Evolutionary conservation across 2,797 vertebrate species (phyloP).

Genomic region (Cryptoprocta ferox): DNA sequence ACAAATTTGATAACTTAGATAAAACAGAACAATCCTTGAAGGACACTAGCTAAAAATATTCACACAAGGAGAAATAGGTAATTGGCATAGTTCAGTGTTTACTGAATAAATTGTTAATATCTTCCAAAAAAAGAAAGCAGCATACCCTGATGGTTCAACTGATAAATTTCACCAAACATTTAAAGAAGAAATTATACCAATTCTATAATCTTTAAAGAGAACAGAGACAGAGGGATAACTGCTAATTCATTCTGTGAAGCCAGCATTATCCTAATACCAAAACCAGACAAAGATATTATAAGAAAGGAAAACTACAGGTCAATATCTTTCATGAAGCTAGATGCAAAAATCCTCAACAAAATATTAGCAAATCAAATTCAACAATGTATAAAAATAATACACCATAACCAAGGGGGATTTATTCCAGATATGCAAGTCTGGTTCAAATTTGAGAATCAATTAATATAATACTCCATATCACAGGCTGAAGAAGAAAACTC

Average conservation of each 20-base stretch:
- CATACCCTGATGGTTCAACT: not conserved
- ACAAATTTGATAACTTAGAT: not conserved
- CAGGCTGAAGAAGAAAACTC: not conserved
- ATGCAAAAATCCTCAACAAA: not conserved
- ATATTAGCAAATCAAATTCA: not conserved
- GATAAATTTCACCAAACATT: not conserved
- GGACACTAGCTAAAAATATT: not conserved
- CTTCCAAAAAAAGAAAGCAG: not conserved
- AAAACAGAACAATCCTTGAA: conserved; percentile 8
- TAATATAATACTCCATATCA: not conserved
- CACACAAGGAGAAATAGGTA: not conserved
- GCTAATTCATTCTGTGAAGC: not conserved
- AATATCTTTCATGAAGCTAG: not conserved
- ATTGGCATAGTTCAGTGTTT: not conserved
- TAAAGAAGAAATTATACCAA: not conserved
- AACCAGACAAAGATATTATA: not conserved
- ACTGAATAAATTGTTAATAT: not conserved
- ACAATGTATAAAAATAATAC: not conserved
- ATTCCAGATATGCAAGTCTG: not conserved
- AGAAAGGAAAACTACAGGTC: not conserved
- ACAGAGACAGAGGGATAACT: not conserved
- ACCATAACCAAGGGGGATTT: not conserved
- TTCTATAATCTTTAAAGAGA: conserved; percentile 35
- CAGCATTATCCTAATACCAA: not conserved
- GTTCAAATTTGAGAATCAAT: conserved; percentile 23